A percentile compares a stretch with the other conserved stretches of the same genome.
phyloP scores from a whole-genome alignment of 2,797 vertebrate species.

The Ispidina picta region DNA sequence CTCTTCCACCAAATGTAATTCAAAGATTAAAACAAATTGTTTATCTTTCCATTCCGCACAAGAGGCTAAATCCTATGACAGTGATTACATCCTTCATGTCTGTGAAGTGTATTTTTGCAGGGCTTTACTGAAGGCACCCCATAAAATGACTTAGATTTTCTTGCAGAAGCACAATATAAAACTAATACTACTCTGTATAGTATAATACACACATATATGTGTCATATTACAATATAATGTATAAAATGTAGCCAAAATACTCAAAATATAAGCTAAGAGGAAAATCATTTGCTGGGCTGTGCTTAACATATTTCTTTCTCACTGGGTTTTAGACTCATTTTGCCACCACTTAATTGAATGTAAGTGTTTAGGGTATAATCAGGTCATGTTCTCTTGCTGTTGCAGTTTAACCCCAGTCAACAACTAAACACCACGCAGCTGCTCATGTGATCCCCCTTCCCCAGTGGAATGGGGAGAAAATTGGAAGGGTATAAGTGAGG shows the following conservation, averaged over 20 bases:
- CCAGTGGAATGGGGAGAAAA: neutral
- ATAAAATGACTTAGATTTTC: neutral
- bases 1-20: constrained; percentile 4
- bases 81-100: neutral
- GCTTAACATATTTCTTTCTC: neutral
- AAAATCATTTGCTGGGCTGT: neutral
- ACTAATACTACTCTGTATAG: neutral
- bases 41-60: constrained; percentile 1
- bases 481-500: neutral
- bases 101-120: neutral
- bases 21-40: constrained; percentile 49
- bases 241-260: neutral
- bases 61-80: neutral
- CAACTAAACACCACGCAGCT: neutral
- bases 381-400: neutral
- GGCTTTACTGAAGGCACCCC: neutral
- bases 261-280: neutral
- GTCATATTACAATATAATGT: neutral
- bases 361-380: neutral
- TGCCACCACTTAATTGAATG: neutral
- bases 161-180: neutral
- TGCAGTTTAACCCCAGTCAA: neutral
- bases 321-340: neutral
- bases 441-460: neutral
- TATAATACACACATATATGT: neutral